Evolutionary conservation across 2,113 vertebrate species (phyloP).

Genomic region (Poecilia latipinna): DNA sequence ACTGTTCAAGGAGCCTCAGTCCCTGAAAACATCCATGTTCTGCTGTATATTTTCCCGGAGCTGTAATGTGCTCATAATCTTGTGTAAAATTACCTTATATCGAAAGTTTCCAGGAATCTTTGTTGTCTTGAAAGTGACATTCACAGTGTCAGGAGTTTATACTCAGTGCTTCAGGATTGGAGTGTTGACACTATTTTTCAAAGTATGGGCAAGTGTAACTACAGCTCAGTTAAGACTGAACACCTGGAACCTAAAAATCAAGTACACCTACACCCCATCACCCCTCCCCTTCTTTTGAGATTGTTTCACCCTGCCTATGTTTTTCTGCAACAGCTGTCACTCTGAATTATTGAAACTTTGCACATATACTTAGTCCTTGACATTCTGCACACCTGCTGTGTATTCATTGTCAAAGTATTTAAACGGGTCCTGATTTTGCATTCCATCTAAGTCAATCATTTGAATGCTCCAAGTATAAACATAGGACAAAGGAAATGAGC

Average conservation of each 20-base stretch:
- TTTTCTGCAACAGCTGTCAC: background rate
- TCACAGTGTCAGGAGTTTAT: too few relatives aligned
- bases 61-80: too few relatives aligned
- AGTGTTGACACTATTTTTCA: too few relatives aligned
- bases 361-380: background rate
- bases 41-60: too few relatives aligned
- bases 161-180: too few relatives aligned
- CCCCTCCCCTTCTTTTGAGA: background rate
- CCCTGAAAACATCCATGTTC: too few relatives aligned
- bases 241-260: background rate
- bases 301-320: background rate
- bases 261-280: background rate
- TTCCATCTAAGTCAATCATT: background rate
- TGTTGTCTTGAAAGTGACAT: background rate
- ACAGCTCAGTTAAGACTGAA: background rate
- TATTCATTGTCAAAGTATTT: background rate
- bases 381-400: background rate
- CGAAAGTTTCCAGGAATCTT: background rate
- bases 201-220: too few relatives aligned
- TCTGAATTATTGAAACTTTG: background rate
- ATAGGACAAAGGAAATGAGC: conserved; percentile 11
- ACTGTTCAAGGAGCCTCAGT: too few relatives aligned
- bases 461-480: conserved; percentile 8
- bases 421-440: background rate
- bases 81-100: too few relatives aligned